These are phyloP conservation scores for Darevskia mixta DNA, from an alignment of 2,797 vertebrate species.

Conservation along the genomic window DNA sequence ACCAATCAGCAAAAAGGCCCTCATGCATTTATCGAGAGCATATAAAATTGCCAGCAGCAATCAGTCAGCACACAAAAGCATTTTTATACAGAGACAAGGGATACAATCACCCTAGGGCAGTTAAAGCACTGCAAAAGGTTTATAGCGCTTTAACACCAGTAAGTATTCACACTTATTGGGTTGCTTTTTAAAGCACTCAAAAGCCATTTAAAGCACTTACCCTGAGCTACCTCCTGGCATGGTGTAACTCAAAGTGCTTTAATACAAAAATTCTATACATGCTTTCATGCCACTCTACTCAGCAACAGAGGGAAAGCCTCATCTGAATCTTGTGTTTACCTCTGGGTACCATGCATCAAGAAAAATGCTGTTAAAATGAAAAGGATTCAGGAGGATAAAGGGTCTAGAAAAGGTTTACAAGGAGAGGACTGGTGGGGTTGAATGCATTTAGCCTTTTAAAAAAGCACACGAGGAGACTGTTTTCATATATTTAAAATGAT, in stretches of 20 bases:
- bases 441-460: background rate
- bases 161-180: constrained; percentile 28
- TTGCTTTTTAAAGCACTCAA: constrained; percentile 20
- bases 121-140: constrained; percentile 31
- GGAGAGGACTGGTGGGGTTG: background rate
- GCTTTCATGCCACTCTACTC: background rate
- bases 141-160: constrained; percentile 22
- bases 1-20: constrained; percentile 9
- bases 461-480: background rate
- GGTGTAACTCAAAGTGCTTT: constrained; percentile 30
- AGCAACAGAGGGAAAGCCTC: background rate
- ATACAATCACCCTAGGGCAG: constrained; percentile 32
- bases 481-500: background rate
- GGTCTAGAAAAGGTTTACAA: background rate
- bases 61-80: constrained; percentile 15
- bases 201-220: constrained; percentile 35
- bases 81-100: constrained; percentile 24
- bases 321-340: background rate
- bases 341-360: background rate
- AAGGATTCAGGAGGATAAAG: background rate
- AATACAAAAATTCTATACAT: constrained; percentile 19
- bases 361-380: background rate
- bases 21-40: constrained; percentile 22
- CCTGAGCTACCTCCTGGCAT: constrained; percentile 21
- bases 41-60: constrained; percentile 27